Conservation (phyloP, 2,888 invertebrate genomes). For the Xestia rhomboidea region DNA sequence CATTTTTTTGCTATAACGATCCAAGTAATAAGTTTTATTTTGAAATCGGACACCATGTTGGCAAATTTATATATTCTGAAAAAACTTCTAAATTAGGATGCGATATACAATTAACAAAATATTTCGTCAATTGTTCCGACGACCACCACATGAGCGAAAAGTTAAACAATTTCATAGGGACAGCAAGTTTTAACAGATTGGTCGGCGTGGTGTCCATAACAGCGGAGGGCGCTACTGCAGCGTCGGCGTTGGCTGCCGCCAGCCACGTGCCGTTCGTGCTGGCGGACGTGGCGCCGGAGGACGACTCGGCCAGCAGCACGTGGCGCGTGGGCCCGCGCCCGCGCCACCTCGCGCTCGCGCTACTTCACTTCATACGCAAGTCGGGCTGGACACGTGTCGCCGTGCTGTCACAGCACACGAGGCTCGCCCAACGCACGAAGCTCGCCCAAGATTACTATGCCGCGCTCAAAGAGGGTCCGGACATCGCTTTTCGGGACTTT, state of each 20-base stretch:
- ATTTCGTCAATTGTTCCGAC: slow-evolving; percentile 27
- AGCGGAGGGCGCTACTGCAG: slow-evolving; percentile 25
- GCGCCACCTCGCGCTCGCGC: slow-evolving; percentile 43
- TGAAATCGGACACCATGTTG: not conserved
- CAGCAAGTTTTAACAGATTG: not conserved
- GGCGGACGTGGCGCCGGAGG: slow-evolving; percentile 52
- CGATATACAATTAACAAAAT: not conserved
- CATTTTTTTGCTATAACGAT: not conserved
- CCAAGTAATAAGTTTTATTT: not conserved
- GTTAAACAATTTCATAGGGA: not conserved
- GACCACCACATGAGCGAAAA: slow-evolving; percentile 1
- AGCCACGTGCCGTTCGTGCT: slow-evolving; percentile 56
- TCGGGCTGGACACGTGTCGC: slow-evolving; percentile 48
- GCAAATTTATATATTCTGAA: not conserved
- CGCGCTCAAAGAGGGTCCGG: not conserved
- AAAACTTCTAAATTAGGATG: not conserved
- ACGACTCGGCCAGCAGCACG: not conserved
- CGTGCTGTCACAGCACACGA: slow-evolving; percentile 24
- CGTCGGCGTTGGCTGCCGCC: slow-evolving; percentile 30
- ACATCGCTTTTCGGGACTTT: slow-evolving; percentile 4
- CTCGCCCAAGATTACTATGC: slow-evolving; percentile 19
- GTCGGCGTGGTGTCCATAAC: slow-evolving; percentile 43
- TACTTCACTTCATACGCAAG: slow-evolving; percentile 20
- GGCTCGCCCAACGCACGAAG: not conserved
- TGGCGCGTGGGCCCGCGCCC: slow-evolving; percentile 49